Evolutionary conservation across 1,140 invertebrate species (phyloP).

Genomic region (Orchestia grillus): DNA sequence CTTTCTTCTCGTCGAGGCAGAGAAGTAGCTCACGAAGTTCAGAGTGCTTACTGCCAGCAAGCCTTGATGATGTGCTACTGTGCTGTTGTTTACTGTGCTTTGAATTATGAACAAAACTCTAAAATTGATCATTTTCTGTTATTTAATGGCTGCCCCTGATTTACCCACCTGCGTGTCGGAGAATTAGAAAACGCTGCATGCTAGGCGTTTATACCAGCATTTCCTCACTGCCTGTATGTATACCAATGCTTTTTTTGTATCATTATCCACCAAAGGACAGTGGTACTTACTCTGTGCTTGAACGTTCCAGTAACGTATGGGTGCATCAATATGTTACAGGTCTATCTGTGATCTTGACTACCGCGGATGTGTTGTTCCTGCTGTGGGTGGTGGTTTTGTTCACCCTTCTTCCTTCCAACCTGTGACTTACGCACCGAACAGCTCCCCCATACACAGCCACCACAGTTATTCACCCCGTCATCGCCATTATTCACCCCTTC

Average conservation of each 20-base stretch:
- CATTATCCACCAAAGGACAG: neutral
- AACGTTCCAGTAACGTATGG: neutral
- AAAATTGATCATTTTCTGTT: neutral
- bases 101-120: too few relatives aligned
- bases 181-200: neutral
- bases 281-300: neutral
- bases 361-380: conserved; percentile 23
- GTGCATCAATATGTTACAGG: conserved; percentile 27
- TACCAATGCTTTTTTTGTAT: neutral
- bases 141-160: neutral
- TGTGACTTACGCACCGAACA: neutral
- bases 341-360: conserved; percentile 43
- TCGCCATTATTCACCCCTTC: conserved; percentile 23
- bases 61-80: too few relatives aligned
- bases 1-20: too few relatives aligned
- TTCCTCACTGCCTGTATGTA: neutral
- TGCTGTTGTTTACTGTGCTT: too few relatives aligned
- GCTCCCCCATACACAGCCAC: conserved; percentile 38
- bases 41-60: too few relatives aligned
- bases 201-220: neutral
- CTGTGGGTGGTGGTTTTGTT: neutral
- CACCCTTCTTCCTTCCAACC: conserved; percentile 14
- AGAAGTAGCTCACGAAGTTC: too few relatives aligned
- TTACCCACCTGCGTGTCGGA: neutral
- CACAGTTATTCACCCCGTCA: conserved; percentile 24